A percentile compares a stretch with the other conserved stretches of the same genome.
phyloP scores from a whole-genome alignment of 2,888 invertebrate genomes.

The Epinotia demarniana region DNA sequence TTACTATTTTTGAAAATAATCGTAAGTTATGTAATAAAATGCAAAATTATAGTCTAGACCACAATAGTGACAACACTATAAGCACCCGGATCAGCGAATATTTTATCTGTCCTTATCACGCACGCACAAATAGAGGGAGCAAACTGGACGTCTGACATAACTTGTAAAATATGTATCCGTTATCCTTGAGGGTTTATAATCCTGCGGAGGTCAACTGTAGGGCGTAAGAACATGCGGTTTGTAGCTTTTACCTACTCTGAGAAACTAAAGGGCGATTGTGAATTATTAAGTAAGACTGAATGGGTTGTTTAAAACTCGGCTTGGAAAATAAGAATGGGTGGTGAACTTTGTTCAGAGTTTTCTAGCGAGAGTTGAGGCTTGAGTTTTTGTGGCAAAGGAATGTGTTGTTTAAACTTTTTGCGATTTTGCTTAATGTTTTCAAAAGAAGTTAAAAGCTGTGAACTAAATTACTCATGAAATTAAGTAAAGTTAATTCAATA shows the following conservation, averaged over 20 bases:
- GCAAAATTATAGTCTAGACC: background rate
- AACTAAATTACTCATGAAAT: background rate
- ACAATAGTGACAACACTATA: slow-evolving; percentile 3
- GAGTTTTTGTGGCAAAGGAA: slow-evolving; percentile 4
- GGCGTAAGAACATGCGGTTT: slow-evolving; percentile 18
- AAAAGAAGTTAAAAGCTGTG: background rate
- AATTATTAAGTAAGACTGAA: slow-evolving; percentile 36
- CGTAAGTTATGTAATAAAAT: too few species aligned
- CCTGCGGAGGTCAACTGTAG: slow-evolving; percentile 30
- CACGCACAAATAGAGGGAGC: slow-evolving; percentile 7
- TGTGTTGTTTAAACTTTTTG: background rate
- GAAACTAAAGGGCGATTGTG: slow-evolving; percentile 22
- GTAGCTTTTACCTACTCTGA: slow-evolving; percentile 20
- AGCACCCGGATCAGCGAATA: slow-evolving; percentile 5
- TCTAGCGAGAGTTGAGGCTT: background rate
- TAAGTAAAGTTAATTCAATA: background rate
- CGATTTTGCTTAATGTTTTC: background rate
- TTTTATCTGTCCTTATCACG: slow-evolving; percentile 26
- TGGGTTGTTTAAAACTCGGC: slow-evolving; percentile 36
- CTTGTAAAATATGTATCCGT: slow-evolving; percentile 36
- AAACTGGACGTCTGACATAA: slow-evolving; percentile 19
- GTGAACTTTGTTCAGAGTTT: slow-evolving; percentile 15
- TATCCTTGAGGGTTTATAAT: slow-evolving; percentile 36
- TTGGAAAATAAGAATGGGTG: slow-evolving; percentile 13
- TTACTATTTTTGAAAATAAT: background rate